Evolutionary conservation across 2,888 invertebrate species (phyloP), one percentile per base, ranked within the genome.

Genomic region (Chrysolina oricalcia): DNA sequence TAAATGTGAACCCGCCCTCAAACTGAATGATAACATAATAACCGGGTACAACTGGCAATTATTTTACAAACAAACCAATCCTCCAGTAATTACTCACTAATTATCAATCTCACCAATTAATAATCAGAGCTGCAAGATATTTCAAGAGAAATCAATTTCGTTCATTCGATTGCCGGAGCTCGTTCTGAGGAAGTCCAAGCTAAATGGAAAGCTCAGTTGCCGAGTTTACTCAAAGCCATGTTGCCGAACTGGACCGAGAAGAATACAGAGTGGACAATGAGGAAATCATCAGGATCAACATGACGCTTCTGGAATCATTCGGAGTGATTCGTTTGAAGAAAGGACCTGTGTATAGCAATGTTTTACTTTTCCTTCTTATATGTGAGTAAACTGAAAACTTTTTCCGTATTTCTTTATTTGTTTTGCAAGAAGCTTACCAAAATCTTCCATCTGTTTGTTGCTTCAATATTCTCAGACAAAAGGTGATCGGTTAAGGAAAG

Each of bases 201-300:
- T 10, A 0, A 35, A 59, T 35, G 19, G 35, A 17, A n/a, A 23
- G n/a, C 59, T 27, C 35, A 2, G 59, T 59, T 17, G n/a, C n/a
- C 59, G n/a, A 8, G 27, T n/a, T 35, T 6, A 35, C 11, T 59
- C 27, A 59, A 27, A n/a, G 15, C 59, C 19, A 21, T n/a, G 15
- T 19, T 15, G 64, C 5, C 41, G 35, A 21, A 23, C 5, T 48
- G 70, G 62, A 53, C 4, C 35, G 35, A 27, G 15, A 56, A 19
- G 5, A 43, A 35, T 46, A 63, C 56, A 17, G 48, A 23, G 64
- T 76, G 13, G 63, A 73, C 23, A 74, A 74, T 27, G 72, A 70
- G 66, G 75, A 76, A 72, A 78, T 78, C 48, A 63, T 78, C 9
- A 21, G 50, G 1, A 21, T 62, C 19, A 76, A 76, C 43, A 68